Evolutionary conservation across 2,113 vertebrate species (phyloP), one percentile per base, ranked within the genome.

Genomic region (Dendropsophus ebraccatus): DNA sequence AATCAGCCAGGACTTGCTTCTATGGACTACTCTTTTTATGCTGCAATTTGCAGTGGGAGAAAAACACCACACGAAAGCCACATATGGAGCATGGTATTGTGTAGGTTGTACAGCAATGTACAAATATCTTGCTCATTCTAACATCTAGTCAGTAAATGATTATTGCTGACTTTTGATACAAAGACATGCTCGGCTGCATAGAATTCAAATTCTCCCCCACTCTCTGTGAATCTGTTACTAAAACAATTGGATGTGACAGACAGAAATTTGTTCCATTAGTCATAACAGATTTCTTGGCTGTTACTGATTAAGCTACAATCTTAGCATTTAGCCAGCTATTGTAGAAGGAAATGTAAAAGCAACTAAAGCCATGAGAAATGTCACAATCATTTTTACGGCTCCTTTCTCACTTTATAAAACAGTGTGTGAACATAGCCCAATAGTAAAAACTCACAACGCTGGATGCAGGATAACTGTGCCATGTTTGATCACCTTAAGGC

Each of bases 211-310:
- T 65, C 60, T 65, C 65, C 65, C 2, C 32, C 17, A 10, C 10
- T 69, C 67, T 35, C 35, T 19, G 35, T 70, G 67, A 41, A 41
- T 41, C 67, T 70, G 67, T 70, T 41, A 70, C 67, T 70, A 70
- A 70, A 41, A 30, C 7, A 10, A 70, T 23, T 70, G 19, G 67
- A 70, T 41, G 67, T 70, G 67, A 70, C 67, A 35, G 65, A 69
- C 17, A 70, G 67, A 70, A 23, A 70, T 70, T 70, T 70, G 67
- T 41, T 41, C 67, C 67, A 41, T 70, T 70, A 70, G 67, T 70
- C 19, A 17, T 23, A 70, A 23, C 35, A 41, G 9, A 37, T 37
- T 70, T 70, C 67, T 37, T 70, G 67, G 67, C 32, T 41, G 17
- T 70, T 69, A 70, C 67, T 37, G 67, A 37, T 41, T 70, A 70